Evolutionary conservation across 2,888 invertebrate genomes (phyloP).

Genomic region (Marronus borbonicus): DNA sequence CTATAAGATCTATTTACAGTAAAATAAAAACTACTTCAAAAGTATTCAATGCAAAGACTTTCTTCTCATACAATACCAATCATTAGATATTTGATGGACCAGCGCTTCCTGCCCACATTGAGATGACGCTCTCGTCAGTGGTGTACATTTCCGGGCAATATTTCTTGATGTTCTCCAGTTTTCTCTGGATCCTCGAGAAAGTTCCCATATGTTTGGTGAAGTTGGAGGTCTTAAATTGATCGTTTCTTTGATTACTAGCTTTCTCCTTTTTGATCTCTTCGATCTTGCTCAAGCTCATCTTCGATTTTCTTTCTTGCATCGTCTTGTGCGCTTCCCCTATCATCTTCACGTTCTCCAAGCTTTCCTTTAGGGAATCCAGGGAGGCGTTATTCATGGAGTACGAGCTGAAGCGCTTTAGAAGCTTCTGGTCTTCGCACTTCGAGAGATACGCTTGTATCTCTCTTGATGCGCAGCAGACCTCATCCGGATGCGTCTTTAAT

Average conservation of each 20-base stretch:
- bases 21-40: too few relatives aligned
- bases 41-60: background rate
- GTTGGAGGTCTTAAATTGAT: conserved; percentile 31
- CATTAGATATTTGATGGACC: background rate
- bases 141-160: conserved; percentile 53
- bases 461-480: conserved; percentile 45
- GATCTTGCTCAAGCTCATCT: conserved; percentile 33
- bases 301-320: conserved; percentile 47
- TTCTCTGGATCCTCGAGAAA: conserved; percentile 50
- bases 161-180: conserved; percentile 51
- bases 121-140: conserved; percentile 51
- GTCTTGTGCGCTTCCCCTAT: conserved; percentile 43
- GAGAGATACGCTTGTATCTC: conserved; percentile 48
- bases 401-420: conserved; percentile 46
- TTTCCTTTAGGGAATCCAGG: conserved; percentile 11
- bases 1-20: too few relatives aligned
- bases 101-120: conserved; percentile 50
- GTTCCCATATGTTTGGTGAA: conserved; percentile 43
- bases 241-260: conserved; percentile 21
- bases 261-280: conserved; percentile 26
- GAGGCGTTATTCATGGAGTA: conserved; percentile 25
- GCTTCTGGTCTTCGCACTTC: conserved; percentile 45
- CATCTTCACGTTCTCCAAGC: conserved; percentile 41
- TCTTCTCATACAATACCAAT: background rate
- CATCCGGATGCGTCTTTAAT: conserved; percentile 36